Base-by-base conservation (phyloP, 2,888 invertebrate genomes). In the Eupithecia abbreviata region DNA sequence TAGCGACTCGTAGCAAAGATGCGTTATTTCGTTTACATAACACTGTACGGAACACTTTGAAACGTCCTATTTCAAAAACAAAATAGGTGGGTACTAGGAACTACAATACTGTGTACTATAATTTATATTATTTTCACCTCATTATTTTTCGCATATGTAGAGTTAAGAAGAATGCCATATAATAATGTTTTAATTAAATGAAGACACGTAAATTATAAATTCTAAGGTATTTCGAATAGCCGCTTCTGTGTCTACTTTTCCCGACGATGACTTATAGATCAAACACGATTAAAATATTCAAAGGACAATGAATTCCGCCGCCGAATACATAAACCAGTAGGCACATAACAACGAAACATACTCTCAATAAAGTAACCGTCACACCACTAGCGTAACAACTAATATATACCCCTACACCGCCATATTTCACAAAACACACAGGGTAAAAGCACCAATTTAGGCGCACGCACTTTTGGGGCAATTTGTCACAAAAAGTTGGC, bases 401-500 rank as follows among this genome's bases (percentile, higher is more conserved):
- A 77, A 77, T 71, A 77, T 75, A 77, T 73, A 51, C 42, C 67
- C 12, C 65, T 0, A 15, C 65, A 77, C 74, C 76, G 42, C 72
- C 72, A 79, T 77, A 78, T 81, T 73, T 75, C 75, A 75, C 72
- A 72, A 77, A 71, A 79, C 76, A 72, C 62, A 65, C 74, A 71
- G 65, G 55, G 75, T 77, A 78, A 81, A 82, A 82, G 81, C 81
- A 70, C 81, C 81, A 82, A 83, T 84, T 91, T 91, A 90, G 90
- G 85, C 85, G 79, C 86, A 90, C 91, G 91, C 90, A 92, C 92
- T 93, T 91, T 92, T 88, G 88, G 86, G 87, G 92, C 90, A 93
- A 94, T 94, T 93, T 94, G 94, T 93, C 94, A 94, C 92, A 93
- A 93, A 94, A 94, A 94, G 92, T 93, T 92, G 88, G 88, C 89